Conservation (phyloP, 1,140 invertebrate species). For the Chrysoperla carnea region DNA sequence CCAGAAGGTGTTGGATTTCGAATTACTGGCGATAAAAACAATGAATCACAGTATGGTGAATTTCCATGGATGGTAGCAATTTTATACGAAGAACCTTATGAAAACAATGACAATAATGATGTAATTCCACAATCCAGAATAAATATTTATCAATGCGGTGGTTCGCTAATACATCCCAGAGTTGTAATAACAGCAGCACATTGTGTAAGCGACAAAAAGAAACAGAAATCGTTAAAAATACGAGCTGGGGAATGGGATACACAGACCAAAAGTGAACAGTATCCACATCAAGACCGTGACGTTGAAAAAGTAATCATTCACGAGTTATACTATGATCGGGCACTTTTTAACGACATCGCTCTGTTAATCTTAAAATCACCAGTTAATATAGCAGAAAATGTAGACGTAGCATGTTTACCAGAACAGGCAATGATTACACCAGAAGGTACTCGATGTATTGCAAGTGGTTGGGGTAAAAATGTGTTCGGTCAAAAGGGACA, state of each 20-base stretch:
- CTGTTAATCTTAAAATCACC: constrained; percentile 37
- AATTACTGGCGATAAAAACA: constrained; percentile 37
- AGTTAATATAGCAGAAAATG: constrained; percentile 38
- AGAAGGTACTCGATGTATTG: constrained; percentile 25
- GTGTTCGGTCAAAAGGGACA: constrained; percentile 30
- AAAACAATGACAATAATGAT: constrained; percentile 27
- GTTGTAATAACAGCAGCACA: constrained; percentile 58
- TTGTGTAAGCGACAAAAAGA: constrained; percentile 24
- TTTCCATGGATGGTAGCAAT: constrained; percentile 77
- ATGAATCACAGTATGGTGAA: constrained; percentile 50
- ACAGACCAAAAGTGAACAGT: constrained; percentile 50
- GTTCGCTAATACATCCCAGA: constrained; percentile 48
- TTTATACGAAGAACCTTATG: constrained; percentile 35
- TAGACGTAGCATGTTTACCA: constrained; percentile 54
- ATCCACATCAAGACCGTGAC: constrained; percentile 47
- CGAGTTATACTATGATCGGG: constrained; percentile 27
- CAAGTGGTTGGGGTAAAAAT: constrained; percentile 44
- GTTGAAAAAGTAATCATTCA: constrained; percentile 31
- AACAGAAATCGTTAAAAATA: constrained; percentile 27
- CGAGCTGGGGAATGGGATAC: constrained; percentile 69
- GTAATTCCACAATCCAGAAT: constrained; percentile 26
- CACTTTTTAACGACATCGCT: constrained; percentile 49
- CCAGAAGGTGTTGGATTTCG: constrained; percentile 42
- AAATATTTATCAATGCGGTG: constrained; percentile 57
- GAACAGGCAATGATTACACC: constrained; percentile 19